Evolutionary conservation across 2,113 vertebrate genomes (phyloP).

Genomic region (pig (Sus scrofa)): T2T-Sscrofa CM000817.6:101959001-101959500

Average conservation of each 20-base stretch:
- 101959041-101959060: not conserved
- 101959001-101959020: too few species aligned
- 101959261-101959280: not conserved
- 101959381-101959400: not conserved
- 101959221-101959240: not conserved
- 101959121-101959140: not conserved
- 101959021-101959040: too few species aligned
- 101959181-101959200: constrained; percentile 3
- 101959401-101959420: not conserved
- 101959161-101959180: not conserved
- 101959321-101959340: not conserved
- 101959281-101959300: not conserved
- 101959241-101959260: not conserved
- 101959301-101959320: not conserved
- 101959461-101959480: constrained; percentile 87
- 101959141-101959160: not conserved
- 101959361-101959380: constrained; percentile 18
- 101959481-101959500: constrained; percentile 83
- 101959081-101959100: not conserved
- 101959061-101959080: constrained; percentile 17
- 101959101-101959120: not conserved
- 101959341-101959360: not conserved
- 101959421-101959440: constrained; percentile 39
- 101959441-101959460: constrained; percentile 81
- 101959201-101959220: not conserved